Conservation (phyloP, 2,888 invertebrate genomes). For the Lepidochitona cinerea region DNA sequence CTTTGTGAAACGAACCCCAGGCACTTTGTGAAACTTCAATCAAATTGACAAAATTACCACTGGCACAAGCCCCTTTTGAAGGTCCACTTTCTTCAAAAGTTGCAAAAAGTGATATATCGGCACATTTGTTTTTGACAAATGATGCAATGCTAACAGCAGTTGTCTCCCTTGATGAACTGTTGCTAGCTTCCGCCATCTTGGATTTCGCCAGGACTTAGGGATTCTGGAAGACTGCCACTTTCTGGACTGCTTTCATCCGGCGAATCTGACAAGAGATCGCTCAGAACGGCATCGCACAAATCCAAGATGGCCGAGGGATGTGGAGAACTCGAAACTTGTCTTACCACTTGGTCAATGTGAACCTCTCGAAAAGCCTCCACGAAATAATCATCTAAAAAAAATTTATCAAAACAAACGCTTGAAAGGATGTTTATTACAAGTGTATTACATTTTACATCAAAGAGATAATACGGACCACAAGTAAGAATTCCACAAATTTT, state of each 20-base stretch:
- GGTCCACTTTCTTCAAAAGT: too few relatives aligned
- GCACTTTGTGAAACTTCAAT: too few relatives aligned
- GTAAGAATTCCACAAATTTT: too few relatives aligned
- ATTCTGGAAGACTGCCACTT: not conserved
- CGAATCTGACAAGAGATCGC: not conserved
- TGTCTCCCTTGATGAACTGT: not conserved
- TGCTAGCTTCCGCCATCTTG: not conserved
- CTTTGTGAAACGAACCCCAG: too few relatives aligned
- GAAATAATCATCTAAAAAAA: constrained; percentile 1
- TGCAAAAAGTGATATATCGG: too few relatives aligned
- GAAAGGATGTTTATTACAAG: not conserved
- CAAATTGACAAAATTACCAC: too few relatives aligned
- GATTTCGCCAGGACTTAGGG: not conserved
- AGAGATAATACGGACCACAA: too few relatives aligned
- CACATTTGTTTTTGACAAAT: too few relatives aligned
- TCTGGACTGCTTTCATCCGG: not conserved
- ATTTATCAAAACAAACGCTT: not conserved
- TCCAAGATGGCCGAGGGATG: constrained; percentile 4
- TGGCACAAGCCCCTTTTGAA: too few relatives aligned
- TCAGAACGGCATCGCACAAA: not conserved
- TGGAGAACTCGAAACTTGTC: not conserved
- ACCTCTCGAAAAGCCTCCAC: not conserved
- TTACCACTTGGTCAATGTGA: not conserved
- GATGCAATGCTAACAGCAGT: not conserved
- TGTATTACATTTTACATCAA: too few relatives aligned